phyloP scores from a whole-genome alignment of 2,113 vertebrate species.

The Heterocephalus glaber region DNA sequence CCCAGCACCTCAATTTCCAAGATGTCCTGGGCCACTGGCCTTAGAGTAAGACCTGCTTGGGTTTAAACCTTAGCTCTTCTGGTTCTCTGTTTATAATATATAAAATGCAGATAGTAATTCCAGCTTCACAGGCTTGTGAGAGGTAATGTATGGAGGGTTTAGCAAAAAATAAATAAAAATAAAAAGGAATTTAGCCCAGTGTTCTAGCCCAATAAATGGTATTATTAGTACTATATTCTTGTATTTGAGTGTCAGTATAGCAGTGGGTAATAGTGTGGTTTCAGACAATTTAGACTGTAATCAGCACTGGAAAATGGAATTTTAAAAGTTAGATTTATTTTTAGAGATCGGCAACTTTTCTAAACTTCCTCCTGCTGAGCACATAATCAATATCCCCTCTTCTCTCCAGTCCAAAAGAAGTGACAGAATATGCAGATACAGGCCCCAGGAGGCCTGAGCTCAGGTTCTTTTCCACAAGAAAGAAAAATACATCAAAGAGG shows the following conservation, averaged over 20 bases:
- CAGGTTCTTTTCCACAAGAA: background rate
- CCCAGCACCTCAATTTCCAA: background rate
- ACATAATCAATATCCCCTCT: background rate
- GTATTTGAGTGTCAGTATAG: background rate
- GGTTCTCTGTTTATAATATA: constrained; percentile 13
- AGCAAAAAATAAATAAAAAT: background rate
- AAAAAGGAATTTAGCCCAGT: background rate
- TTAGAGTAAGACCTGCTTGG: background rate
- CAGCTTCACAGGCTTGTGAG: background rate
- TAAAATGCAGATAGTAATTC: constrained; percentile 47
- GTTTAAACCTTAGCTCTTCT: background rate
- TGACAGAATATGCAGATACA: background rate
- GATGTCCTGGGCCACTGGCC: background rate
- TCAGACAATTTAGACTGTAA: background rate
- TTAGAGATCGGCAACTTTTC: background rate
- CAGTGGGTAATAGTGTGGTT: background rate
- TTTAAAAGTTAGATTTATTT: background rate
- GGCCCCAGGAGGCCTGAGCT: background rate
- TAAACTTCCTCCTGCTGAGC: background rate
- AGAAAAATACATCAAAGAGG: background rate
- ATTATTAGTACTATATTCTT: background rate
- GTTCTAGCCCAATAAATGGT: background rate
- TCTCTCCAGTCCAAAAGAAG: background rate
- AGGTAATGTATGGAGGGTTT: background rate
- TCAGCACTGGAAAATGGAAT: background rate